Evolutionary conservation across 2,797 vertebrate genomes (phyloP).

Genomic region (Scyliorhinus canicula): DNA sequence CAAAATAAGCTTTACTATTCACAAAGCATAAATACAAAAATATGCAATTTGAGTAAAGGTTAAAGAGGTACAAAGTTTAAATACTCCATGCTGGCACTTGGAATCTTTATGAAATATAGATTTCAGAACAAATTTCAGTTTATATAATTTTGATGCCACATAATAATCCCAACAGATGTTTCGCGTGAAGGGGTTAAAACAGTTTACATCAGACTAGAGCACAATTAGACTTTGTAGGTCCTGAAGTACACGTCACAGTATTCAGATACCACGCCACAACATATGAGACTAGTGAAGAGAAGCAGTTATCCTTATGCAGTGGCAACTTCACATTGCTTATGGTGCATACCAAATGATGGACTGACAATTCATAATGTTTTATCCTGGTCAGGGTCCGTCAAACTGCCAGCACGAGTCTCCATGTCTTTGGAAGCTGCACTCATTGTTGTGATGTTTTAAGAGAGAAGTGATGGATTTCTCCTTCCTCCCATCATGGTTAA

Average conservation of each 20-base stretch:
- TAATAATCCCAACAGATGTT: neutral
- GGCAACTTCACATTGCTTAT: neutral
- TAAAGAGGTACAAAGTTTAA: conserved; percentile 9
- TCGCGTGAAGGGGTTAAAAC: neutral
- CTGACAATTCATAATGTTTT: neutral
- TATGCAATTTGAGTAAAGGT: neutral
- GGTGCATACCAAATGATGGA: neutral
- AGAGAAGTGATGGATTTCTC: neutral
- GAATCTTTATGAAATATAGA: neutral
- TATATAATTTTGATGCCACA: neutral
- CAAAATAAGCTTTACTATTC: neutral
- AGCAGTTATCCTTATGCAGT: neutral
- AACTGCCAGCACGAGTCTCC: neutral
- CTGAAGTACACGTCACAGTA: neutral
- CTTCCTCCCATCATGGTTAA: neutral
- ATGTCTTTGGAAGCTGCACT: neutral
- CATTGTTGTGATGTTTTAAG: neutral
- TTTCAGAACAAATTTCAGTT: conserved; percentile 5
- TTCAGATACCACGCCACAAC: neutral
- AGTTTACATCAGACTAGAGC: neutral
- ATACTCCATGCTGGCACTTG: neutral
- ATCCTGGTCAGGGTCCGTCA: neutral
- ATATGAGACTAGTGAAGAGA: neutral
- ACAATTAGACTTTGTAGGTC: neutral
- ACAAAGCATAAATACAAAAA: conserved; percentile 16